A percentile compares a stretch with the other conserved stretches of the same genome.
These are phyloP conservation scores for Caracal caracal DNA, from an alignment of 2,113 vertebrate species.

Conservation along the genomic window DNA sequence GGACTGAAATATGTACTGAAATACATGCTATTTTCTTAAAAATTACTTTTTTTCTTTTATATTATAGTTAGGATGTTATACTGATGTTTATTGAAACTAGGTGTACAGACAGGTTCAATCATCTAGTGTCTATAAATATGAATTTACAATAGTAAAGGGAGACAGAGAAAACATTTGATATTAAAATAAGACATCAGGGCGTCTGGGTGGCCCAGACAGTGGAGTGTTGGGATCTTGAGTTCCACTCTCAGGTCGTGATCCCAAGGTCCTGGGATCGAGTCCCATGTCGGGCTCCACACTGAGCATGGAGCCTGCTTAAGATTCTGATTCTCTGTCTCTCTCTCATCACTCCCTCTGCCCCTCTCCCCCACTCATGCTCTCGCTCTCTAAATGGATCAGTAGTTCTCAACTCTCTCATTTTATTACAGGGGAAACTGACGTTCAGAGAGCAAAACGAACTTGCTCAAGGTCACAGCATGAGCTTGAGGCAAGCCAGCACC, in stretches of 20 bases:
- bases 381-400: too few relatives aligned
- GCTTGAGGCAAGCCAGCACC: not conserved
- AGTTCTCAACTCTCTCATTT: not conserved
- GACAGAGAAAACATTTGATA: not conserved
- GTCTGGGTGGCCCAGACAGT: not conserved
- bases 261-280: not conserved
- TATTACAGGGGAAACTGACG: not conserved
- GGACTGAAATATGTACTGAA: not conserved
- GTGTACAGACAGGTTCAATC: not conserved
- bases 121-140: not conserved
- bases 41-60: constrained; percentile 39
- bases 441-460: not conserved
- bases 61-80: not conserved
- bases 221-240: not conserved
- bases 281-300: not conserved
- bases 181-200: not conserved
- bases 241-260: not conserved
- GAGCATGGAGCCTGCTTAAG: not conserved
- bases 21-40: constrained; percentile 8
- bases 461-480: not conserved
- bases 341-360: too few relatives aligned
- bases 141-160: not conserved
- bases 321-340: too few relatives aligned
- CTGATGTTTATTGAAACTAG: constrained; percentile 12
- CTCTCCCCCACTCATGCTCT: too few relatives aligned